Evolutionary conservation across 2,888 invertebrate species (phyloP).

Genomic region (Heliconius ismenius): DNA sequence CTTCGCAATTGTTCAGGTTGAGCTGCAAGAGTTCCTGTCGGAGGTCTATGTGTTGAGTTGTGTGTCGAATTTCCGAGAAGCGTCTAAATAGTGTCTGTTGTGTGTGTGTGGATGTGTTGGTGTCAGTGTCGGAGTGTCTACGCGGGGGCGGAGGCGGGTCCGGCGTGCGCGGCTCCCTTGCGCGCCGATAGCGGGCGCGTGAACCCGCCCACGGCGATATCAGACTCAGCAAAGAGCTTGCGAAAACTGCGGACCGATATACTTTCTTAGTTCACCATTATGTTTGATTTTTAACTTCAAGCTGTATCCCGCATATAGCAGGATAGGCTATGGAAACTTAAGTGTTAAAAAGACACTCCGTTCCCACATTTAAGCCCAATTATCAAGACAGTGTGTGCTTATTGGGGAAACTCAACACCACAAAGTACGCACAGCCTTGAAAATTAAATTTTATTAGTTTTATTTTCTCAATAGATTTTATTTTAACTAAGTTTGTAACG

Average conservation of each 20-base stretch:
- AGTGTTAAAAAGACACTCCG: not conserved
- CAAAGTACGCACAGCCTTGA: too few species aligned
- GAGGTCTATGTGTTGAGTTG: conserved; percentile 60
- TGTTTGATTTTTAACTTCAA: not conserved
- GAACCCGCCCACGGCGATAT: conserved; percentile 87
- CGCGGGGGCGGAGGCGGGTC: conserved; percentile 69
- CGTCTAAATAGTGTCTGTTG: conserved; percentile 48
- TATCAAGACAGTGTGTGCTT: not conserved
- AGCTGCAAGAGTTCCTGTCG: conserved; percentile 67
- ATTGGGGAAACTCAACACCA: too few species aligned
- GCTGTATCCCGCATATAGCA: not conserved
- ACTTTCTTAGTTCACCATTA: conserved; percentile 32
- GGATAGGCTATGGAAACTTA: not conserved
- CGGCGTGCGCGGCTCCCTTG: conserved; percentile 85
- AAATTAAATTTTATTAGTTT: not conserved
- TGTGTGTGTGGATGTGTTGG: conserved; percentile 42
- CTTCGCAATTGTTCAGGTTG: conserved; percentile 62
- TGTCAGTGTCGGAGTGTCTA: conserved; percentile 63
- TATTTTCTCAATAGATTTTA: not conserved
- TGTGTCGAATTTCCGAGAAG: conserved; percentile 56
- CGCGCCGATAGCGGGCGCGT: conserved; percentile 90
- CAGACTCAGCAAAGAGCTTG: conserved; percentile 92
- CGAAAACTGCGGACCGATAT: conserved; percentile 86
- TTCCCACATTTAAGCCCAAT: not conserved
- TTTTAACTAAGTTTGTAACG: not conserved